A percentile compares a stretch with the other conserved stretches of the same genome.
Conservation (phyloP, 1,140 invertebrate species). For the Drosophila sp. region DNA sequence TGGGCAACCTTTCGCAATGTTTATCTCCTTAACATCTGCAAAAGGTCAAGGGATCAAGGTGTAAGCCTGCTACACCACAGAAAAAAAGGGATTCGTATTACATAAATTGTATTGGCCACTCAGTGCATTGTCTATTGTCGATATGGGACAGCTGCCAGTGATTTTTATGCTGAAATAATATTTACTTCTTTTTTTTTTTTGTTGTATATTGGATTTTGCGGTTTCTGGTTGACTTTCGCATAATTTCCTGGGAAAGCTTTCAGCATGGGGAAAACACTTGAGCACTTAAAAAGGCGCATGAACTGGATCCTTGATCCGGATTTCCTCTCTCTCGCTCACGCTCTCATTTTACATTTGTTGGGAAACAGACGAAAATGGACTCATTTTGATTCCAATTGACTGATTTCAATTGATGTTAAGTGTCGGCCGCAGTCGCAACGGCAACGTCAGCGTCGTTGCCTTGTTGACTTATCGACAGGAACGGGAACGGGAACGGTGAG, state of each 20-base stretch:
- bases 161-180: conserved; percentile 38
- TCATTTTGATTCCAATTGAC: conserved; percentile 82
- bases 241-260: conserved; percentile 79
- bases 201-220: conserved; percentile 18
- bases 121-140: conserved; percentile 22
- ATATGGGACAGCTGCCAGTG: conserved; percentile 39
- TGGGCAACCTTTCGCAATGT: conserved; percentile 30
- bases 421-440: conserved; percentile 57
- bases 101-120: conserved; percentile 16
- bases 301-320: conserved; percentile 52
- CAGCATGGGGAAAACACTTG: conserved; percentile 57
- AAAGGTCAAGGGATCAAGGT: conserved; percentile 67
- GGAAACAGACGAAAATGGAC: conserved; percentile 81
- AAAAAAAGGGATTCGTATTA: conserved; percentile 44
- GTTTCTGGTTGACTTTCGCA: conserved; percentile 49
- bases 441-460: conserved; percentile 61
- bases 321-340: conserved; percentile 54
- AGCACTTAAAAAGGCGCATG: conserved; percentile 79
- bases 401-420: conserved; percentile 81
- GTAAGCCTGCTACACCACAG: conserved; percentile 54
- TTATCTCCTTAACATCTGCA: conserved; percentile 60
- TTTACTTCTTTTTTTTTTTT: neutral
- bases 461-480: conserved; percentile 61
- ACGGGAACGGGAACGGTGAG: conserved; percentile 18
- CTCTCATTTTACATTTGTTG: conserved; percentile 74